Evolutionary conservation across 2,888 invertebrate species (phyloP).

Genomic region (Lepidocyrtinus sp.): DNA sequence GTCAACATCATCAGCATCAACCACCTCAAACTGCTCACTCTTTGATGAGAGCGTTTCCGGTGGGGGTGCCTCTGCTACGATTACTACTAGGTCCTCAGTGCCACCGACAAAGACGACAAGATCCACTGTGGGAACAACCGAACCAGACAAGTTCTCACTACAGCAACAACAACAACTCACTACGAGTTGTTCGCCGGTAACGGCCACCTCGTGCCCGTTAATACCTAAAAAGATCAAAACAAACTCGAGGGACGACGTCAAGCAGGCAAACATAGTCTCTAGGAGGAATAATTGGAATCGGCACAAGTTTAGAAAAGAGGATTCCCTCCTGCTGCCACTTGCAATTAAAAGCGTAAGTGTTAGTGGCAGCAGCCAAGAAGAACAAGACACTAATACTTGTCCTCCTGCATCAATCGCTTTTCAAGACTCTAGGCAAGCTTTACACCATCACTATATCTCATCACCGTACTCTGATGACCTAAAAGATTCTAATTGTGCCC

Average conservation of each 20-base stretch:
- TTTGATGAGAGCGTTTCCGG: neutral
- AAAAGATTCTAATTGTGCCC: conserved; percentile 18
- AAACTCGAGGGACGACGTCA: conserved; percentile 3
- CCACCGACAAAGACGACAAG: neutral
- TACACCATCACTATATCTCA: neutral
- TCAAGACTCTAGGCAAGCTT: conserved; percentile 1
- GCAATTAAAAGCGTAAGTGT: no score
- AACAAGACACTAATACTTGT: no score
- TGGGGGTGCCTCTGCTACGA: neutral
- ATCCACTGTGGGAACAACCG: neutral
- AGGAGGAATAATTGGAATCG: conserved; percentile 7
- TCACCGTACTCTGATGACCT: no score
- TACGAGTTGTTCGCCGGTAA: neutral
- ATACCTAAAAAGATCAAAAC: neutral
- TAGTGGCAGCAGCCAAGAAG: neutral
- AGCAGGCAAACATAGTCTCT: no score
- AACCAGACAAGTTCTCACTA: conserved; percentile 2
- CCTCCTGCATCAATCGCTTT: no score
- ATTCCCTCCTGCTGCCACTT: no score
- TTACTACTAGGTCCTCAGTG: neutral
- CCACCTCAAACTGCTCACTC: no score
- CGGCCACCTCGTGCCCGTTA: neutral
- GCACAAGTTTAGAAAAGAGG: neutral
- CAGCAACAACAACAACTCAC: neutral
- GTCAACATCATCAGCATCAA: no score